Conservation (phyloP, 2,113 vertebrate genomes). For the Colaptes auratus region DNA sequence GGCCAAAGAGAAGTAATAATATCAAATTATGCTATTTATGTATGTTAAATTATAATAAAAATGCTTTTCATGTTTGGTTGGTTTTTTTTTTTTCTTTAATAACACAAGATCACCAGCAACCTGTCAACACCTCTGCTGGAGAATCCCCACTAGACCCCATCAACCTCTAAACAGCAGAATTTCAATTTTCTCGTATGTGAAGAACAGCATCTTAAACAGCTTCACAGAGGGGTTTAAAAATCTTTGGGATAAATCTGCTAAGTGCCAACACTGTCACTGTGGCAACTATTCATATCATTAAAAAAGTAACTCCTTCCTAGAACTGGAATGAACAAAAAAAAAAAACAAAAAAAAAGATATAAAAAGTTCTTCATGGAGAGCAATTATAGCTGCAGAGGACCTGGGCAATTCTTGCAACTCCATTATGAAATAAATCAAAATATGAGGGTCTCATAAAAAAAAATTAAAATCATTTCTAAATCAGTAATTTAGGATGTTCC, state of each 20-base stretch:
- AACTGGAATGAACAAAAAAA: neutral
- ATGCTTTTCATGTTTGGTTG: neutral
- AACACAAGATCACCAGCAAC: neutral
- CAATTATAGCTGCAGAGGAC: neutral
- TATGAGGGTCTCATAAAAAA: neutral
- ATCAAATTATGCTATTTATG: neutral
- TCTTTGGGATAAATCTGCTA: neutral
- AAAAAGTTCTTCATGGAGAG: neutral
- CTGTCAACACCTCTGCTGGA: neutral
- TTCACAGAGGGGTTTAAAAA: slow-evolving; percentile 18
- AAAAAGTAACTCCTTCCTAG: neutral
- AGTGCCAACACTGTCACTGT: neutral
- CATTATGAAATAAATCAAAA: neutral
- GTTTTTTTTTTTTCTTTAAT: neutral
- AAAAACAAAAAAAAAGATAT: neutral
- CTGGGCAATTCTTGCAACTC: neutral
- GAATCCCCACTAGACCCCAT: neutral
- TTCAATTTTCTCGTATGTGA: neutral
- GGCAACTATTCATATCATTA: neutral
- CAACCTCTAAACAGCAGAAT: neutral
- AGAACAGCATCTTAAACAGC: neutral
- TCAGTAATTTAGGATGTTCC: neutral
- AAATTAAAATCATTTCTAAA: neutral
- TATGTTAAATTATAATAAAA: neutral
- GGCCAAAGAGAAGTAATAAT: neutral